Base-by-base conservation (phyloP, 2,888 invertebrate species). In the Argyresthia albistria region DNA sequence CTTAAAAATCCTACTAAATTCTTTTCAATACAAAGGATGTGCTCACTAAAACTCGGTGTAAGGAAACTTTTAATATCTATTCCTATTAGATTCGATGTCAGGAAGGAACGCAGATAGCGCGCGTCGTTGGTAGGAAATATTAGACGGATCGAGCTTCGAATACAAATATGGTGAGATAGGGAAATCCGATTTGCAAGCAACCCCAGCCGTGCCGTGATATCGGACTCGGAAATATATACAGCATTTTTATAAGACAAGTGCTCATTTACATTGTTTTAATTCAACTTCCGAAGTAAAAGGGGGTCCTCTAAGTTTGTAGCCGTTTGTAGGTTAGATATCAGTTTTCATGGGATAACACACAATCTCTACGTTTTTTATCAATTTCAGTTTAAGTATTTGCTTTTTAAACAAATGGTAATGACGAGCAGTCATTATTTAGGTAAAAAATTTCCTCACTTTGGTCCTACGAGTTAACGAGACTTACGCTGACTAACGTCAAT, bases 71-170 rank as follows among this genome's bases (percentile, higher is more conserved):
- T 88, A 88, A 87, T 88, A 88, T 88, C 83, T 82, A 84, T 87
- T 84, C 87, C 83, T 86, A 88, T 88, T 86, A 82, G 87, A 86
- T 87, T 83, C 84, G 82, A 84, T 84, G 84, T 81, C 82, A 87
- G 83, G 80, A 79, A 83, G 76, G 81, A 81, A 82, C 80, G 80
- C 71, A 79, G 82, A 81, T 83, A 83, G 78, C 79, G 76, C 70
- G 68, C 75, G 73, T 70, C 73, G 77, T 76, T 78, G 80, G 80
- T 79, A 80, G 83, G 80, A 84, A 84, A 83, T 84, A 84, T 87
- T 81, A 84, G 84, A 83, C 71, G 80, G 79, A 83, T 84, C 82
- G 76, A 76, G 82, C 69, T 77, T 77, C 80, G 83, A 84, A 84
- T 86, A 86, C 84, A 86, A 84, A 86, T 87, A 84, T 82, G 80